Evolutionary conservation across 2,113 vertebrate species (phyloP).

Genomic region (Colius striatus): DNA sequence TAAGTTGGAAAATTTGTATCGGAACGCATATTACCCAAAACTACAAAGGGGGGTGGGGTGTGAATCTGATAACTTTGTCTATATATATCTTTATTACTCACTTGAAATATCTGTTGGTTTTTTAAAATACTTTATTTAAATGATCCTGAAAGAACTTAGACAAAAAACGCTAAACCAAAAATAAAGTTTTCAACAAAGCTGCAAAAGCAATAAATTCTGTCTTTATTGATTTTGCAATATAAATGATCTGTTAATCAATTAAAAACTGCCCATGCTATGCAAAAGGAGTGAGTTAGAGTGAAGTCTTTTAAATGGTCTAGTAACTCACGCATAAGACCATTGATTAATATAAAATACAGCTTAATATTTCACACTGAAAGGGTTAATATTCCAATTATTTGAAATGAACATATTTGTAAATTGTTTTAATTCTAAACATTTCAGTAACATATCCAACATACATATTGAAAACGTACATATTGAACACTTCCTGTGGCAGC

Average conservation of each 20-base stretch:
- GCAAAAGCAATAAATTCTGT: neutral
- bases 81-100: neutral
- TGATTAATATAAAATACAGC: neutral
- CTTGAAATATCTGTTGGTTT: neutral
- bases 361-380: conserved; percentile 2
- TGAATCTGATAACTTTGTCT: neutral
- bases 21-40: neutral
- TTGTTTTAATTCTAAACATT: neutral
- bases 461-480: neutral
- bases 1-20: neutral
- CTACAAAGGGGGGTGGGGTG: neutral
- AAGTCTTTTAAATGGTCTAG: neutral
- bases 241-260: neutral
- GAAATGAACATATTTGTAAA: neutral
- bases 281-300: neutral
- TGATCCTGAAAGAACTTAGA: neutral
- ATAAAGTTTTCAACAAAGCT: neutral
- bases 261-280: neutral
- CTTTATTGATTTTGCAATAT: conserved; percentile 1
- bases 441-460: neutral
- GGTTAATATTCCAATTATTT: neutral
- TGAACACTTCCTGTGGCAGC: neutral
- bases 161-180: neutral
- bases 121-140: neutral
- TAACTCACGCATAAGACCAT: neutral